Base-by-base conservation (phyloP, 2,888 invertebrate genomes). In the Tenthredo distinguenda region DNA sequence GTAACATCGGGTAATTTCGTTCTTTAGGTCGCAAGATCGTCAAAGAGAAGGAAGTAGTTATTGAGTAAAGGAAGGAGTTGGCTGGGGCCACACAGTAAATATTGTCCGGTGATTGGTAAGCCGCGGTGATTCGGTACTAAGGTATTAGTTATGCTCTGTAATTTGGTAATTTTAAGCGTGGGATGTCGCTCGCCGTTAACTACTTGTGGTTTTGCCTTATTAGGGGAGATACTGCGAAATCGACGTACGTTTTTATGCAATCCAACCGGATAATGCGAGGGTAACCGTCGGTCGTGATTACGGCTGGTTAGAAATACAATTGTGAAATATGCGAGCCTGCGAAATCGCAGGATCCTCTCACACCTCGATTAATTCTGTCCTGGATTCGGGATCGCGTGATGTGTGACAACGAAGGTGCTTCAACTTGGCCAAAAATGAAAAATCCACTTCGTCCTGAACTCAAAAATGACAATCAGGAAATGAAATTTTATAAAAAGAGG, bases 131-230 rank as follows among this genome's bases (percentile, higher is more conserved):
- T 40, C 81, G 58, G 37, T 40, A 1, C 4, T 18, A 31, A 79
- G 40, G 40, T 84, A 65, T 65, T 62, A 58, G 77, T 50, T 77
- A 79, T 26, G 40, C 62, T 68, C 43, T 62, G 85, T 87, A 86
- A 87, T 87, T 87, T 86, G 86, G 86, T 86, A 86, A 87, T 87
- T 86, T 87, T 83, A 81, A 62, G 86, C 86, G 87, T 87, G 86
- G 83, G 85, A 62, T 81, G 86, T 86, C 34, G 47, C 85, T 77
- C 84, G 72, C 74, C 84, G 74, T 79, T 86, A 86, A 86, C 86
- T 86, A 84, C 71, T 84, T 83, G 77, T 71, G 31, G 77, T n/a
- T n/a, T 81, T 81, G 82, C 85, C 86, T 86, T 86, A 86, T 86
- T 87, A 84, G 86, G 86, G 84, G 50, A 76, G 84, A 85, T 12